Base-by-base conservation (phyloP, 2,797 vertebrate species). In the Oreochromis mossambicus region DNA sequence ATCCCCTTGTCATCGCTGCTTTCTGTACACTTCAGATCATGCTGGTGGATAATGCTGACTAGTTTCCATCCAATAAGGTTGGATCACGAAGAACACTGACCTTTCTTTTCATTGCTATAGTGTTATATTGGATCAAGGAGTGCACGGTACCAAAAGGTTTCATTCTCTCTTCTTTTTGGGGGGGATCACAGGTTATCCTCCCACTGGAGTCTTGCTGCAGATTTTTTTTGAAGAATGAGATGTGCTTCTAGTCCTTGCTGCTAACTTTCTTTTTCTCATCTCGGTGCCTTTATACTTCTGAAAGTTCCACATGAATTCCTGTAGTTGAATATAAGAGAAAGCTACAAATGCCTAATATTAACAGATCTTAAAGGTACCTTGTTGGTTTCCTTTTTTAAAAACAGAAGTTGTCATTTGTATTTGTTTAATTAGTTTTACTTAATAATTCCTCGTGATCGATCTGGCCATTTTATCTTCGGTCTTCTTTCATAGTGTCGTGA, bases 31-130 rank as follows among this genome's bases (percentile, higher is more conserved):
- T 41, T 83, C 9, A 79, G 89, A 86, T 78, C 89, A 86, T 85
- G 88, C 55, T 85, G 58, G 66, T 89, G 76, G 90, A 80, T 86
- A 90, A 92, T 82, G 80, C 86, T 61, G 86, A 88, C 83, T 73
- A 36, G 84, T 86, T 41, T 85, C 82, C 81, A 82, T 78, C 84
- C 81, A 87, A 54, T 84, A 81, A 80, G 51, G 70, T 32, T 79
- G 73, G 81, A 87, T 92, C 82, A 81, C 4, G 0, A 36, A 68
- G 76, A 89, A 83, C 36, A n/a, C 79, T 83, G 86, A 90, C 85
- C 84, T 84, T 80, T 87, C 78, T 77, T 85, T 87, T 85, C 80
- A 77, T 77, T 84, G 87, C 68, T 83, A 8, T 51, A 13, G 48
- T 54, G 86, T 50, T 66, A 83, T 61, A 58, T 77, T 48, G 24